Base-by-base conservation (phyloP, 2,797 vertebrate genomes). In the Anguilla marmorata region DNA sequence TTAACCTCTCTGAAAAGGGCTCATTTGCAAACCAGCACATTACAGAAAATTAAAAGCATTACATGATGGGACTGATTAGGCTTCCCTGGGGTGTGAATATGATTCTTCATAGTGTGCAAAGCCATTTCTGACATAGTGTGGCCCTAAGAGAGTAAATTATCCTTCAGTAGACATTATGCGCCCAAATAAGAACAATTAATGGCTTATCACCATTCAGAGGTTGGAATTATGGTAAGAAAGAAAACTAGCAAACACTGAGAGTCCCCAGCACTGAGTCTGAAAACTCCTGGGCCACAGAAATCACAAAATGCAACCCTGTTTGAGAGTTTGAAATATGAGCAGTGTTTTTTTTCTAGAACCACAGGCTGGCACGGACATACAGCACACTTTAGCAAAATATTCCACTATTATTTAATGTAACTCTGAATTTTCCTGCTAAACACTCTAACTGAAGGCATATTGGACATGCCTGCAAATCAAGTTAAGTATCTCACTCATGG, bases 231-330 rank as follows among this genome's bases (percentile, higher is more conserved):
- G 21, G 60, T n/a, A 5, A 4, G 21, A n/a, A 9, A 1, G 24
- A 66, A 66, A 66, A 66, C 60, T 16, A 60, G 24, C 60, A 6
- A 16, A 1, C 60, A 66, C 60, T n/a, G 60, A 2, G 16, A 24
- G 21, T 66, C n/a, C 24, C 7, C 21, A n/a, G 1, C n/a, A 1
- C 8, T 8, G 60, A n/a, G 4, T 7, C 60, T 66, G 60, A n/a
- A 66, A 66, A 66, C 58, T 16, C 58, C 58, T 60, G 16, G 58
- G 58, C 60, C 60, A 66, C 60, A 90, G 84, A 93, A 91, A 93
- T 92, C 89, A 89, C 88, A 88, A 94, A 94, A 89, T 92, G 92
- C 89, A 90, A 93, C 94, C 93, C 93, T 95, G 92, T 93, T 92
- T 92, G 93, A 91, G 91, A 92, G 90, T 91, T 86, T 92, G 91